These are phyloP conservation scores for Trichopoda pennipes DNA, from an alignment of 2,888 invertebrate genomes.

Conservation along the genomic window DNA sequence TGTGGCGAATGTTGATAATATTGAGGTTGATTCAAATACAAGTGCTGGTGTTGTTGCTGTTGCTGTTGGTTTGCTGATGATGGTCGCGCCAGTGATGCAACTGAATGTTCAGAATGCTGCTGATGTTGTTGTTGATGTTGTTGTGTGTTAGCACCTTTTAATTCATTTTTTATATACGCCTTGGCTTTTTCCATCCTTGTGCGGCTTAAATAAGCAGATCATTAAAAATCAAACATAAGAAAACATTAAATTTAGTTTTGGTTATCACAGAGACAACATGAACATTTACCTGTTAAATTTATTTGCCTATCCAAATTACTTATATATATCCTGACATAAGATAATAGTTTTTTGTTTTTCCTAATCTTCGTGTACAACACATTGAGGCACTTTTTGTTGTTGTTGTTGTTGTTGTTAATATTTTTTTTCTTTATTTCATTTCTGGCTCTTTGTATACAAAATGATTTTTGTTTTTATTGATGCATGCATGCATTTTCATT, in stretches of 20 bases:
- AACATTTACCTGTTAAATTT: constrained; percentile 32
- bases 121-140: constrained; percentile 70
- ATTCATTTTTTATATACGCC: constrained; percentile 87
- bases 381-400: constrained; percentile 58
- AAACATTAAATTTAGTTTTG: background rate
- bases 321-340: constrained; percentile 39
- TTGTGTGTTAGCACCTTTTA: constrained; percentile 82
- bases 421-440: constrained; percentile 33
- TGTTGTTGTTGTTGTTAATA: too few species aligned
- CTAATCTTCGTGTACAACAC: constrained; percentile 44
- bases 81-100: constrained; percentile 69
- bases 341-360: constrained; percentile 33
- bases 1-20: constrained; percentile 67
- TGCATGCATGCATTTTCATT: too few species aligned
- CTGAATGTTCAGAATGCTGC: constrained; percentile 67
- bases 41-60: constrained; percentile 61
- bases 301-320: constrained; percentile 29
- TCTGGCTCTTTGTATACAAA: constrained; percentile 12
- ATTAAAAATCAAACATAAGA: constrained; percentile 12
- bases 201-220: constrained; percentile 17
- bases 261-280: background rate
- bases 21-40: constrained; percentile 65
- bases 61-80: constrained; percentile 67
- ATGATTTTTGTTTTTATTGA: constrained; percentile 13
- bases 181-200: constrained; percentile 85